These are phyloP conservation scores for Ornithoptera priamus DNA, from an alignment of 2,888 invertebrate species.

Conservation along the genomic window DNA sequence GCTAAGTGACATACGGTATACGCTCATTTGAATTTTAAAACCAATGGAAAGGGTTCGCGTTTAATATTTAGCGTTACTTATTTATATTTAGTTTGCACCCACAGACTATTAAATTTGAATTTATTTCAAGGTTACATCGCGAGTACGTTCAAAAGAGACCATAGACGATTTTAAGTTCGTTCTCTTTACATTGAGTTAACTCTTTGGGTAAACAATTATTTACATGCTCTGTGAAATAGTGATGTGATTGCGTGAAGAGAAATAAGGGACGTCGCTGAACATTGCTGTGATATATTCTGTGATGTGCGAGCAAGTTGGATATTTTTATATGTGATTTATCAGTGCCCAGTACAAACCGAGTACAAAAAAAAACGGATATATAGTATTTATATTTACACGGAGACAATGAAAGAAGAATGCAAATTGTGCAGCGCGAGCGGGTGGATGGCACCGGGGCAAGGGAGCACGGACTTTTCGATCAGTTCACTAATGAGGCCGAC, in stretches of 20 bases:
- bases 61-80: constrained; percentile 8
- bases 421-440: constrained; percentile 74
- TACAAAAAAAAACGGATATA: constrained; percentile 76
- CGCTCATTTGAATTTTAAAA: constrained; percentile 22
- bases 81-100: constrained; percentile 22
- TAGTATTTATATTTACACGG: constrained; percentile 27
- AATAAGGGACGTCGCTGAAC: constrained; percentile 59
- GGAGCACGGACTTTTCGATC: constrained; percentile 73
- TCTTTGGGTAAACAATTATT: constrained; percentile 13
- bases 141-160: constrained; percentile 4
- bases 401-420: constrained; percentile 75
- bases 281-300: constrained; percentile 77
- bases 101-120: constrained; percentile 11
- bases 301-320: constrained; percentile 74
- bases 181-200: constrained; percentile 1
- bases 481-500: constrained; percentile 74
- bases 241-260: constrained; percentile 31
- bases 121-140: constrained; percentile 4
- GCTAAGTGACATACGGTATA: constrained; percentile 8
- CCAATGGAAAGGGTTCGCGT: constrained; percentile 12
- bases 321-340: constrained; percentile 80
- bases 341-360: constrained; percentile 80
- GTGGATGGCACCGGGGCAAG: constrained; percentile 61
- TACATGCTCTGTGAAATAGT: constrained; percentile 24
- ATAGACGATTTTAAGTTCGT: constrained; percentile 11